Evolutionary conservation across 2,888 invertebrate genomes (phyloP).

Genomic region (Vanessa cardui): DNA sequence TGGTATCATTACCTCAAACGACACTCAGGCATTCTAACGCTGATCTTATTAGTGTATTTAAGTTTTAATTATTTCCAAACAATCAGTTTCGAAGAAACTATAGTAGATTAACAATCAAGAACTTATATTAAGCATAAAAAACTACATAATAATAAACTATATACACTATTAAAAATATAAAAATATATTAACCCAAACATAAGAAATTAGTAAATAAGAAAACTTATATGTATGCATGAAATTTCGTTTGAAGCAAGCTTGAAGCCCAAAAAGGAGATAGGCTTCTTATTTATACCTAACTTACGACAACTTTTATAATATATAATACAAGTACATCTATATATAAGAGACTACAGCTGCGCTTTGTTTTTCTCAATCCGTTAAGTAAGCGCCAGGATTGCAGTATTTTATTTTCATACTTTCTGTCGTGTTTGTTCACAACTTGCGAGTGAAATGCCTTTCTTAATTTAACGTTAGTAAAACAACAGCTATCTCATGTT

Average conservation of each 20-base stretch:
- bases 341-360: slow-evolving; percentile 31
- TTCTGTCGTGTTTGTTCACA: slow-evolving; percentile 39
- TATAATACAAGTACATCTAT: slow-evolving; percentile 26
- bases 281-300: too few species aligned
- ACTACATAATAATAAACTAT: too few species aligned
- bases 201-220: too few species aligned
- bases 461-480: background rate
- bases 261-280: too few species aligned
- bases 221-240: too few species aligned
- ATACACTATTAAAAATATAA: too few species aligned
- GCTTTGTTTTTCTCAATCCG: slow-evolving; percentile 40
- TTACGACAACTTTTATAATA: background rate
- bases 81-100: too few species aligned
- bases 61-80: slow-evolving; percentile 6
- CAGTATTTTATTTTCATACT: slow-evolving; percentile 39
- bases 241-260: too few species aligned
- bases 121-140: too few species aligned
- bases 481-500: background rate
- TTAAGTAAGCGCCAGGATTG: slow-evolving; percentile 41
- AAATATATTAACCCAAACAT: too few species aligned
- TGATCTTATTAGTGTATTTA: slow-evolving; percentile 28
- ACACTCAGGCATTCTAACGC: slow-evolving; percentile 48
- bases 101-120: too few species aligned
- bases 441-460: slow-evolving; percentile 30
- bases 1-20: slow-evolving; percentile 75